These are phyloP conservation scores for Chaenocephalus aceratus DNA, from an alignment of 2,113 vertebrate species.

Conservation along the genomic window DNA sequence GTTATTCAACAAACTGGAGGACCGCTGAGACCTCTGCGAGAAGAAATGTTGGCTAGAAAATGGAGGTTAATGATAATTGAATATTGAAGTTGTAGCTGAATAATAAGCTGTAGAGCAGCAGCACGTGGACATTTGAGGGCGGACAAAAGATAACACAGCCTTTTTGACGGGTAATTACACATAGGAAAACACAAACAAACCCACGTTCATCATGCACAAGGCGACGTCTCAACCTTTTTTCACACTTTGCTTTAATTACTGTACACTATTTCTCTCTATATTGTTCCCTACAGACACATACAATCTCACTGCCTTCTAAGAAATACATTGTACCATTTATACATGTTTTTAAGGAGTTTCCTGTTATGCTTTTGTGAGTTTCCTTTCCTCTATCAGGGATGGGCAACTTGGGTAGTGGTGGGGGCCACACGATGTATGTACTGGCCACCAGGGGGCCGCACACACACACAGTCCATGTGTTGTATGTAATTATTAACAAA, in stretches of 20 bases:
- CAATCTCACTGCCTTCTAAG: background rate
- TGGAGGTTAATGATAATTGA: constrained; percentile 63
- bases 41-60: constrained; percentile 7
- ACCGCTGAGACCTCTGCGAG: constrained; percentile 38
- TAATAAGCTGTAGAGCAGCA: constrained; percentile 33
- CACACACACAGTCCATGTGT: no score
- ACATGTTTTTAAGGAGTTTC: no score
- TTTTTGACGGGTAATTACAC: constrained; percentile 7
- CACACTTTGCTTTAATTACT: background rate
- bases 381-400: no score
- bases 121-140: constrained; percentile 3
- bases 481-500: no score
- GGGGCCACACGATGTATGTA: no score
- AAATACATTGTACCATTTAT: background rate
- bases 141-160: constrained; percentile 23
- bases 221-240: no score
- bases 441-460: no score
- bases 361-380: no score
- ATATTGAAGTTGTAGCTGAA: constrained; percentile 59
- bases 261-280: background rate
- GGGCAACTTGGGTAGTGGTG: no score
- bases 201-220: background rate
- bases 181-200: background rate
- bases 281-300: background rate
- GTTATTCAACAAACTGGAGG: constrained; percentile 49